Percentiles rank a stretch among this genome's conserved stretches.
phyloP scores from a whole-genome alignment of 1,140 invertebrate genomes.

The Drosophila ananassae region DNA sequence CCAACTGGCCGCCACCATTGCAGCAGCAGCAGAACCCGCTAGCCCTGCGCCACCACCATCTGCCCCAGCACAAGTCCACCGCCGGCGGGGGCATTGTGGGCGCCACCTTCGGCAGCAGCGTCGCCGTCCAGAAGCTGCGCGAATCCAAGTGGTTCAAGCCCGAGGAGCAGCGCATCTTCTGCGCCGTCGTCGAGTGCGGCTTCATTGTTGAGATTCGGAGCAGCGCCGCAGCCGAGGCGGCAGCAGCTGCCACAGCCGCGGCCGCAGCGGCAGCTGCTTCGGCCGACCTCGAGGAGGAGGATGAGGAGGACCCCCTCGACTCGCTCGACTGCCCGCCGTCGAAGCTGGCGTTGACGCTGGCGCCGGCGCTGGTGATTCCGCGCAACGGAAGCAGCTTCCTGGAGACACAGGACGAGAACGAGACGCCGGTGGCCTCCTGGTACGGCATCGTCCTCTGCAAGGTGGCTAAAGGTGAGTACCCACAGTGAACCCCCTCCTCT shows the following conservation, averaged over 20 bases:
- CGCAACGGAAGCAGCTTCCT: conserved; percentile 74
- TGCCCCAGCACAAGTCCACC: conserved; percentile 44
- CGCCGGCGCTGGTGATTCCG: conserved; percentile 59
- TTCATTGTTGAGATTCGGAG: conserved; percentile 87
- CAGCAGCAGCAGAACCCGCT: conserved; percentile 61
- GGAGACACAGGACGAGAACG: conserved; percentile 78
- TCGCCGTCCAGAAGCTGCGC: conserved; percentile 88
- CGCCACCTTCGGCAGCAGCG: conserved; percentile 86
- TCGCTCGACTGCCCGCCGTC: conserved; percentile 55
- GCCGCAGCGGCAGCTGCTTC: conserved; percentile 54
- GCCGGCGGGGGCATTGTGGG: conserved; percentile 48
- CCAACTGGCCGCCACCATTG: conserved; percentile 67
- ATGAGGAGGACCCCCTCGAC: conserved; percentile 51
- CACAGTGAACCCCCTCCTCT: background rate
- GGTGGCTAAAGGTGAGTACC: conserved; percentile 87
- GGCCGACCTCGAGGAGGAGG: conserved; percentile 16
- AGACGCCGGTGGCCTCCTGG: conserved; percentile 77
- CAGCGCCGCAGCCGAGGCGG: conserved; percentile 67
- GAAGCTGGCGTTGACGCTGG: conserved; percentile 28
- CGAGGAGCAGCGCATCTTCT: conserved; percentile 87
- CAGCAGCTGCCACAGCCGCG: conserved; percentile 53
- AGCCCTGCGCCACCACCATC: conserved; percentile 42
- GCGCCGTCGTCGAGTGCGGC: conserved; percentile 88
- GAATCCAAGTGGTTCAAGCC: conserved; percentile 89
- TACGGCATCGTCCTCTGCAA: conserved; percentile 88